These are phyloP conservation scores for Sialis lutaria DNA, from an alignment of 2,888 invertebrate species.

Conservation along the genomic window DNA sequence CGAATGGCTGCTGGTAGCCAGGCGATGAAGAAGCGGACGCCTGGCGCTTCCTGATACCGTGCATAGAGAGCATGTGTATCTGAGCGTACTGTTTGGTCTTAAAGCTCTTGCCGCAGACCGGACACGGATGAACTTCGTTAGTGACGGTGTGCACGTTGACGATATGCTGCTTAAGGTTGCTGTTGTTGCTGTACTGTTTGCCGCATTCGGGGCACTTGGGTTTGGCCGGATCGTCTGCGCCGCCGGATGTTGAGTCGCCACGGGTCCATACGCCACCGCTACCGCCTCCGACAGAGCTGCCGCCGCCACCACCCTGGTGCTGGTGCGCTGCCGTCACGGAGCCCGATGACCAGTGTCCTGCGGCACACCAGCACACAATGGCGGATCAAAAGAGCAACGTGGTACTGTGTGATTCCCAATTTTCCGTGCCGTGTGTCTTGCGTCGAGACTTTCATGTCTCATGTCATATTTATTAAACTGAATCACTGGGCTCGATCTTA, in stretches of 20 bases:
- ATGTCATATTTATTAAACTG: neutral
- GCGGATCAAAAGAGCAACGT: conserved; percentile 2
- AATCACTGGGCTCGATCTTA: neutral
- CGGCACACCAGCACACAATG: conserved; percentile 5
- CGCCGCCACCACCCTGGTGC: too few species aligned
- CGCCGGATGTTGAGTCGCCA: conserved; percentile 6
- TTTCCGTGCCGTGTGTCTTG: too few species aligned
- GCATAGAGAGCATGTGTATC: conserved; percentile 49
- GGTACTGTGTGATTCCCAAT: too few species aligned
- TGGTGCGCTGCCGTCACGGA: conserved; percentile 4
- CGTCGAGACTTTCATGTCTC: neutral
- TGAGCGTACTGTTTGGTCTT: conserved; percentile 54
- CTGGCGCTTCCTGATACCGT: conserved; percentile 43
- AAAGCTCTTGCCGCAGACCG: conserved; percentile 46
- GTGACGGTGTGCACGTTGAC: conserved; percentile 48
- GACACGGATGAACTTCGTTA: conserved; percentile 39
- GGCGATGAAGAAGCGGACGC: conserved; percentile 19
- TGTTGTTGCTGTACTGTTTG: conserved; percentile 48
- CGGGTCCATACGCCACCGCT: conserved; percentile 6
- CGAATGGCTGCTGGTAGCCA: neutral
- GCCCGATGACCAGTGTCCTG: conserved; percentile 12
- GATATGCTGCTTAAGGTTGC: conserved; percentile 51
- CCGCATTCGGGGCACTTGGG: conserved; percentile 50
- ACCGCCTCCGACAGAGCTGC: neutral
- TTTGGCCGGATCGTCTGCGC: conserved; percentile 22